phyloP scores from a whole-genome alignment of 1,140 invertebrate genomes.

The Radopholus similis region DNA sequence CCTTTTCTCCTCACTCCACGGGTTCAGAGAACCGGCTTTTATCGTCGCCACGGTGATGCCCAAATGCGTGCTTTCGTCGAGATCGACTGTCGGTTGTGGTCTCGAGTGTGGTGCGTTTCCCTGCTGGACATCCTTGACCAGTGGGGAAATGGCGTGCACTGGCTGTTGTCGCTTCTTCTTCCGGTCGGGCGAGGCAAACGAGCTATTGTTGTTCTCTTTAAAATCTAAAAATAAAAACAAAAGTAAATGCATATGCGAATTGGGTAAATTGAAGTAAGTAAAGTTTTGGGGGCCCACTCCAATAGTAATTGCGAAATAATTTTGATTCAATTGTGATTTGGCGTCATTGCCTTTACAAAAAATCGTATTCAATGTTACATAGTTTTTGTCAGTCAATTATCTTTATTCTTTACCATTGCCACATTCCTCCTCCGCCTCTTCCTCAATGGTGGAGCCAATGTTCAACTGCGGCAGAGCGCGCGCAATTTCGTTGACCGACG shows the following conservation, averaged over 20 bases:
- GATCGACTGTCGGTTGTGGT: neutral
- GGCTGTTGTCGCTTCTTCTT: neutral
- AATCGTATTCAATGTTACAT: too few relatives aligned
- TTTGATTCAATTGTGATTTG: too few relatives aligned
- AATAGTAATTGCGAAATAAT: too few relatives aligned
- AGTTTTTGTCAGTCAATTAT: too few relatives aligned
- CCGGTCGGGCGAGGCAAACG: neutral
- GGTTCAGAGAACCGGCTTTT: neutral
- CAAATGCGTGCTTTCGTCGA: neutral
- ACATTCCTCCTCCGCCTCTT: slow-evolving; percentile 10
- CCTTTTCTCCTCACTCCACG: slow-evolving; percentile 19
- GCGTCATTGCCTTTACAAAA: too few relatives aligned
- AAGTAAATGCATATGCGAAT: too few relatives aligned
- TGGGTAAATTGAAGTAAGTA: too few relatives aligned
- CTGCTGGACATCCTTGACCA: too few relatives aligned
- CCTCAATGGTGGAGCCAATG: slow-evolving; percentile 7
- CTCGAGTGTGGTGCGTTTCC: neutral
- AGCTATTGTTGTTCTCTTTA: neutral
- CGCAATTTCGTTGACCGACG: neutral
- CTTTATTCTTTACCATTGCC: too few relatives aligned
- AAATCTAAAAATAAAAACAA: too few relatives aligned
- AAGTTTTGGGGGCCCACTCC: too few relatives aligned
- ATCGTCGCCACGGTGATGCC: neutral
- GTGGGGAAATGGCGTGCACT: neutral
- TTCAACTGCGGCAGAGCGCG: slow-evolving; percentile 6